These are phyloP conservation scores for Ophion costatus DNA, from an alignment of 2,888 invertebrate species.

Conservation along the genomic window DNA sequence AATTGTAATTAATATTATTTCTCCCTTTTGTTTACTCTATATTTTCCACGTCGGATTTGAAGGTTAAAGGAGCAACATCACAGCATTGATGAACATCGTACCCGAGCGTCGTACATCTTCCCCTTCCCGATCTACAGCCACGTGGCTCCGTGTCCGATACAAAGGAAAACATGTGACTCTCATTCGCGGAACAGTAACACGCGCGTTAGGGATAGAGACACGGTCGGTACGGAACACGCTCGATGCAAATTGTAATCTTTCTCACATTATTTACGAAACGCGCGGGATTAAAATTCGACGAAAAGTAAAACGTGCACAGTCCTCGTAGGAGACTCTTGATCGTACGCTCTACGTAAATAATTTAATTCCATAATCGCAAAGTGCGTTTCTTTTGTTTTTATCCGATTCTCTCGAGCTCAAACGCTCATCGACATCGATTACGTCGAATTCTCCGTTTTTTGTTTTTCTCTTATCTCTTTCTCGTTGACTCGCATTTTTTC, in stretches of 20 bases:
- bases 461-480: too few species aligned
- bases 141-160: not conserved
- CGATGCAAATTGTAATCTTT: conserved; percentile 70
- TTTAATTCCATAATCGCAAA: conserved; percentile 72
- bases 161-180: not conserved
- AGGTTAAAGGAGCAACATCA: conserved; percentile 81
- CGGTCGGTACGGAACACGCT: not conserved
- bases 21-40: conserved; percentile 42
- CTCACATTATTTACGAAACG: not conserved
- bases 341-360: conserved; percentile 17
- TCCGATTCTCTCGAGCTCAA: not conserved
- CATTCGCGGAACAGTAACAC: not conserved
- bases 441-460: not conserved
- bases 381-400: not conserved
- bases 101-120: conserved; percentile 57
- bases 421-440: not conserved
- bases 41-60: conserved; percentile 63
- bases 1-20: not conserved
- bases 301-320: not conserved
- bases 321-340: not conserved
- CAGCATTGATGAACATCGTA: conserved; percentile 82
- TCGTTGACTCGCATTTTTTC: not conserved
- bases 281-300: conserved; percentile 65
- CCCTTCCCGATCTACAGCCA: not conserved
- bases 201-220: not conserved